phyloP scores from a whole-genome alignment of 1,140 invertebrate species.

The Spodoptera frugiperda region DNA sequence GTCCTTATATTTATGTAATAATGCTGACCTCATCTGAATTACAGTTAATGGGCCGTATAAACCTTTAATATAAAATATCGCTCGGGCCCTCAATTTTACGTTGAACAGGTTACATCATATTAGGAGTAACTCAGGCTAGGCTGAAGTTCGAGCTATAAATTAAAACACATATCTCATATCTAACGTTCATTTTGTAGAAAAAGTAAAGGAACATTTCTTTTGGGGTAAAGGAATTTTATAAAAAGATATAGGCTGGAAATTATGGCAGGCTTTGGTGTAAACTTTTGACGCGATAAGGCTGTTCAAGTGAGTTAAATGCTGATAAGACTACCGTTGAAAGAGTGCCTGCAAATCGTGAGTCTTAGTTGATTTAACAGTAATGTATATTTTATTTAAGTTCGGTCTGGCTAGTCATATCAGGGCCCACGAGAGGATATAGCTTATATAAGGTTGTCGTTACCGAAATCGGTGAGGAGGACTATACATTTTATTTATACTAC shows the following conservation, averaged over 20 bases:
- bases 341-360: neutral
- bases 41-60: constrained; percentile 9
- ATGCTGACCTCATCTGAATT: constrained; percentile 16
- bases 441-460: too few species aligned
- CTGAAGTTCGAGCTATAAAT: constrained; percentile 32
- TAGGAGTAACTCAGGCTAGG: constrained; percentile 25
- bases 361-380: too few species aligned
- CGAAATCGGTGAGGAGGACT: too few species aligned
- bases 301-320: constrained; percentile 11
- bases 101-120: constrained; percentile 38
- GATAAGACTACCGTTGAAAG: neutral
- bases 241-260: constrained; percentile 18
- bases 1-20: constrained; percentile 15
- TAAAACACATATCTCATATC: constrained; percentile 26
- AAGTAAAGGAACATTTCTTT: constrained; percentile 21
- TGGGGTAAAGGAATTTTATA: constrained; percentile 5
- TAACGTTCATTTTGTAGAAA: constrained; percentile 28
- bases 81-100: constrained; percentile 15
- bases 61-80: constrained; percentile 21
- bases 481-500: too few species aligned
- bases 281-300: constrained; percentile 19
- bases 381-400: too few species aligned
- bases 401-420: too few species aligned
- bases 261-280: constrained; percentile 24
- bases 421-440: too few species aligned